A percentile compares a stretch with the other conserved stretches of the same genome.
phyloP scores from a whole-genome alignment of 2,113 vertebrate species.

The Tetrao urogallus region DNA sequence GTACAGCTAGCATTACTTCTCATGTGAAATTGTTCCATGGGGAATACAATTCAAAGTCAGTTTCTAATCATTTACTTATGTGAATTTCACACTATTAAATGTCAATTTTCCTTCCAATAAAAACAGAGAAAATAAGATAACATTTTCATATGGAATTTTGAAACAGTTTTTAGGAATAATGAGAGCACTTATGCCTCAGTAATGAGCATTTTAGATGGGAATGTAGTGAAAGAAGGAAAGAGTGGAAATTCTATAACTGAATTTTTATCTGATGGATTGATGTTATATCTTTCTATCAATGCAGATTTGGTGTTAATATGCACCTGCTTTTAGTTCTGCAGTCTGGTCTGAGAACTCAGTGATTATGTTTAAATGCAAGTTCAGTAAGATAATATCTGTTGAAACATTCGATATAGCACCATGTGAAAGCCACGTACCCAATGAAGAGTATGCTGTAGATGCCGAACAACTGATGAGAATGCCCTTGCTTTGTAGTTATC shows the following conservation, averaged over 20 bases:
- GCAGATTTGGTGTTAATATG: background rate
- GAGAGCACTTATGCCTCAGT: background rate
- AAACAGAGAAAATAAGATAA: background rate
- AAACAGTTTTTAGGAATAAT: background rate
- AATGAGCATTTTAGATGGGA: background rate
- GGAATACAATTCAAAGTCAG: background rate
- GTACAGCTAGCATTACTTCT: background rate
- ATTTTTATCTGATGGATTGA: background rate
- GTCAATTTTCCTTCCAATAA: background rate
- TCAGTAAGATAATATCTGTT: rapidly evolving
- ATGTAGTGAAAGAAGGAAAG: background rate
- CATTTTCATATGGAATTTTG: background rate
- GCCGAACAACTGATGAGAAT: background rate
- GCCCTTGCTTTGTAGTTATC: background rate
- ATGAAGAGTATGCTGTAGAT: background rate
- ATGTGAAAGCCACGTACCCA: background rate
- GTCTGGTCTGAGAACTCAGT: background rate
- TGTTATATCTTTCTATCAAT: background rate
- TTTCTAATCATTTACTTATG: background rate
- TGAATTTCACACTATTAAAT: background rate
- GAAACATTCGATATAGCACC: background rate
- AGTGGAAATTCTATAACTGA: background rate
- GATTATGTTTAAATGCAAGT: background rate
- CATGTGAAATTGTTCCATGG: background rate
- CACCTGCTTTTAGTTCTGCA: background rate